Evolutionary conservation across 1,140 invertebrate species (phyloP), one percentile per base, ranked within the genome.

Genomic region (Procambarus virginalis): DNA sequence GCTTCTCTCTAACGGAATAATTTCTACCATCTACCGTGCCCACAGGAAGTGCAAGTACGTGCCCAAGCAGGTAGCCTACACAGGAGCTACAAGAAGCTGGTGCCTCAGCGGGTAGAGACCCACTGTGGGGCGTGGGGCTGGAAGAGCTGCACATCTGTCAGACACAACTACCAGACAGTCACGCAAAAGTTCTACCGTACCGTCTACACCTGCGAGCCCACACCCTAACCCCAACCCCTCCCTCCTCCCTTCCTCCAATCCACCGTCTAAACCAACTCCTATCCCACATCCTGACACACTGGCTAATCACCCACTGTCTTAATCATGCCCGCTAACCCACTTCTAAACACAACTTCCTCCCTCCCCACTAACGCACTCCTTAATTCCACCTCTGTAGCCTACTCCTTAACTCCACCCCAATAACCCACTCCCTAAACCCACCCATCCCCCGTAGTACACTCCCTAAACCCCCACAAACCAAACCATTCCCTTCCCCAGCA

Each of bases 121-220:
- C 88, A 89, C 88, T 89, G 88, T 73, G 88, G 88, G 8, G 88
- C 88, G 17, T 89, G 88, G 88, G 88, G 88, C 9, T 89, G 88
- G 88, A 89, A 89, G 58, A 89, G 70, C 46, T 89, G 88, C 60
- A 89, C 88, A 8, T 89, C 88, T 46, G 88, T 89, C 45, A 89
- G 88, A 70, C 88, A 89, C 46, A 76, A 77, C 9, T 79, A 84
- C 58, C 88, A 89, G 58, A 89, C 88, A 2, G 88, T 84, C 55
- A 89, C 88, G 22, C 88, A 89, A 81, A 89, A 89, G 60, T 89
- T 84, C 48, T 89, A 89, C 48, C 81, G 88, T 58, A 89, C 88
- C 4, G 81, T 89, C 14, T 89, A 89, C 88, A 84, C 88, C 81
- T 89, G 88, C 17, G 49, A 86, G 34, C 73, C 84, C 51, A 8